Conservation (phyloP, 2,888 invertebrate genomes). For the Morinoia aosen region DNA sequence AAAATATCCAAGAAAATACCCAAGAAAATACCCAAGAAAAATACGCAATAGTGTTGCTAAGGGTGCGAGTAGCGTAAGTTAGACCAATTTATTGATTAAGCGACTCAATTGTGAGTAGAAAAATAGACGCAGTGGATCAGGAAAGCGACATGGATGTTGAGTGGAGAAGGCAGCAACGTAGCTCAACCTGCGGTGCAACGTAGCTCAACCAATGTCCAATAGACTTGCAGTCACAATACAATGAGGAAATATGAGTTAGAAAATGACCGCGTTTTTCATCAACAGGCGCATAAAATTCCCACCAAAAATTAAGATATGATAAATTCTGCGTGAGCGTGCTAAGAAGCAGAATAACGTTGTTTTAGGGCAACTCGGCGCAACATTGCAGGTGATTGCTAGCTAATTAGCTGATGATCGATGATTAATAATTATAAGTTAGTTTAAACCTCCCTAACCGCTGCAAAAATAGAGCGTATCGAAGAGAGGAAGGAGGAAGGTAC, state of each 20-base stretch:
- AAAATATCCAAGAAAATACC: no score
- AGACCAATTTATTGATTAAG: not conserved
- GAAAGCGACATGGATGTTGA: not conserved
- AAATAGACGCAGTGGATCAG: not conserved
- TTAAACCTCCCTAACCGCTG: no score
- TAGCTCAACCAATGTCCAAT: not conserved
- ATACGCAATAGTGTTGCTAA: not conserved
- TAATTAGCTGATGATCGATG: not conserved
- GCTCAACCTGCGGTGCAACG: not conserved
- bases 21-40: not conserved
- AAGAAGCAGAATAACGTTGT: not conserved
- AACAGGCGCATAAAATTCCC: not conserved
- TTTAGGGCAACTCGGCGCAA: not conserved
- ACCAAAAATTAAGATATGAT: no score
- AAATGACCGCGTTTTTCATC: not conserved
- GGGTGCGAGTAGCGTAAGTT: not conserved
- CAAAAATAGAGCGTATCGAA: no score
- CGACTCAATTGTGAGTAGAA: not conserved
- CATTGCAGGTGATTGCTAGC: not conserved
- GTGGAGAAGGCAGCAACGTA: not conserved
- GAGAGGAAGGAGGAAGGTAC: no score
- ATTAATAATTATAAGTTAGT: no score
- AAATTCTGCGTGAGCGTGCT: no score
- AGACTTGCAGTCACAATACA: not conserved
- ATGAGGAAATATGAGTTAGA: not conserved